Conservation (phyloP, 2,888 invertebrate genomes). For the Seira sanloemensis region DNA sequence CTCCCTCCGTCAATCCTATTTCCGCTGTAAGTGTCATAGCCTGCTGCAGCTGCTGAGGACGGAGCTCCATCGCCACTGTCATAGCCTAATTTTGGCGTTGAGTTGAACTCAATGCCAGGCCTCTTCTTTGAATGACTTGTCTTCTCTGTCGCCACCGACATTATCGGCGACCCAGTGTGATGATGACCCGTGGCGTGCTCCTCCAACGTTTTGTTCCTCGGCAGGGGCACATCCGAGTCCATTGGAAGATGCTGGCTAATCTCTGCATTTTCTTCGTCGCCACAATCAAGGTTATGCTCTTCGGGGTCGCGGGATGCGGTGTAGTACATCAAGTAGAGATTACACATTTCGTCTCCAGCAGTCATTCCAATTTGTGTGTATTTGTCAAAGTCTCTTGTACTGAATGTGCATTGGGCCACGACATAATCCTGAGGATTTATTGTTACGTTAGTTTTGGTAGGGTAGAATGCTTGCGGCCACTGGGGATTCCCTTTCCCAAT, state of each 20-base stretch:
- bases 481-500: slow-evolving; percentile 79
- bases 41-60: slow-evolving; percentile 12
- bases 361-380: slow-evolving; percentile 75
- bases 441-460: slow-evolving; percentile 75
- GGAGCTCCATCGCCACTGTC: slow-evolving; percentile 27
- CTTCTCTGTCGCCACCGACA: slow-evolving; percentile 2
- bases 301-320: slow-evolving; percentile 74
- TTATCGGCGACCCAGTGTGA: background rate
- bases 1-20: slow-evolving; percentile 55
- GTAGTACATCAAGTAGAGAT: slow-evolving; percentile 78
- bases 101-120: slow-evolving; percentile 67
- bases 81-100: slow-evolving; percentile 21
- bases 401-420: slow-evolving; percentile 79
- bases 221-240: slow-evolving; percentile 76
- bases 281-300: slow-evolving; percentile 71
- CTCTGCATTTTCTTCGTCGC: slow-evolving; percentile 68
- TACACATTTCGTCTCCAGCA: slow-evolving; percentile 78
- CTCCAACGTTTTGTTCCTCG: slow-evolving; percentile 77
- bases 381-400: slow-evolving; percentile 76
- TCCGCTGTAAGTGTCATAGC: slow-evolving; percentile 5
- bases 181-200: slow-evolving; percentile 75
- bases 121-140: slow-evolving; percentile 71
- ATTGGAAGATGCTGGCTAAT: slow-evolving; percentile 75
- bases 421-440: slow-evolving; percentile 77
- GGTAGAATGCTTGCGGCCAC: slow-evolving; percentile 80